These are phyloP conservation scores for Anisognathus igniventris DNA, from an alignment of 2,797 vertebrate species.

Conservation along the genomic window DNA sequence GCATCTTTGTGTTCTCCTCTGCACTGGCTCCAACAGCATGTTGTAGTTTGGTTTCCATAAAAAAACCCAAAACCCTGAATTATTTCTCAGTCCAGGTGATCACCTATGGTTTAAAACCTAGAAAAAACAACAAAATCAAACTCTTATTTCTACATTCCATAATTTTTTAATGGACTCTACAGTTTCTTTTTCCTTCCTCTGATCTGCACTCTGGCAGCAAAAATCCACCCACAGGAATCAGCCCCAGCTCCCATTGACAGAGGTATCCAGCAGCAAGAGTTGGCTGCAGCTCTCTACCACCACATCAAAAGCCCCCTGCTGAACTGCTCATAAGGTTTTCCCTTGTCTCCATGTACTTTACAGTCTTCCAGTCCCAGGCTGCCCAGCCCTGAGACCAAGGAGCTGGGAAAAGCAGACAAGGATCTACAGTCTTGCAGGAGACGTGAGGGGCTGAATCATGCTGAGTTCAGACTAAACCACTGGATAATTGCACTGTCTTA, in stretches of 20 bases:
- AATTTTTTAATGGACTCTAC: not conserved
- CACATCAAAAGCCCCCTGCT: not conserved
- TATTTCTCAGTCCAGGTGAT: not conserved
- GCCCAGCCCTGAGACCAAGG: not conserved
- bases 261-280: not conserved
- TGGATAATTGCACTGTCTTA: not conserved
- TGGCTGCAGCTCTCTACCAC: not conserved
- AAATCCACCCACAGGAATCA: not conserved
- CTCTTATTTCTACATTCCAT: not conserved
- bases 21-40: accelerated
- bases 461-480: constrained; percentile 2
- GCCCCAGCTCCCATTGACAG: not conserved
- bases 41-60: not conserved
- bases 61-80: not conserved
- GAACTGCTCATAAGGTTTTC: not conserved
- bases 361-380: not conserved
- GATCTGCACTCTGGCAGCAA: not conserved
- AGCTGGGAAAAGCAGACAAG: constrained; percentile 2
- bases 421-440: constrained; percentile 12
- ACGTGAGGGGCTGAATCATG: not conserved
- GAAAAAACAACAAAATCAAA: not conserved
- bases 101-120: not conserved
- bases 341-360: not conserved
- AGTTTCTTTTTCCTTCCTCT: not conserved
- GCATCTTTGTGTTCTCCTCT: not conserved